Percentiles rank a stretch among this genome's conserved stretches.
These are phyloP conservation scores for Drosophila seguyi DNA, from an alignment of 1,140 invertebrate genomes.

Conservation along the genomic window DNA sequence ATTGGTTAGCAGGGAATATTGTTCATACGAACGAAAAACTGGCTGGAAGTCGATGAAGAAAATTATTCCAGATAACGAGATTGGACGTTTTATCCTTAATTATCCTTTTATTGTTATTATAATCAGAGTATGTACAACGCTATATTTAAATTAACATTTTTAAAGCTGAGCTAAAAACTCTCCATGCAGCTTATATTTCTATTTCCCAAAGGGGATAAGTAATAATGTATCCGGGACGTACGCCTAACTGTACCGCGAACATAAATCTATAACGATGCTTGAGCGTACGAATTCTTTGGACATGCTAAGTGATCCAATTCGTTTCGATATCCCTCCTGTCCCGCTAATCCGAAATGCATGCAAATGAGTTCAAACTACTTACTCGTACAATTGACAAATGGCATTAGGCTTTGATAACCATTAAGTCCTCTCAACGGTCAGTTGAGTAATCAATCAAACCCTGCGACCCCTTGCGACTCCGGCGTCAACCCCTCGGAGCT, in stretches of 20 bases:
- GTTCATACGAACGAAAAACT: too few species aligned
- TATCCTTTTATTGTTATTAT: too few species aligned
- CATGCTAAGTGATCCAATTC: constrained; percentile 3
- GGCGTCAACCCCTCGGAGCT: constrained; percentile 54
- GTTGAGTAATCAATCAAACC: constrained; percentile 78
- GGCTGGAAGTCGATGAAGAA: too few species aligned
- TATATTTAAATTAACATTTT: not conserved
- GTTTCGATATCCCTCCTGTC: constrained; percentile 29
- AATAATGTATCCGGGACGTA: not conserved
- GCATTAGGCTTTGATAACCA: constrained; percentile 67
- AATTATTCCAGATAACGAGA: too few species aligned
- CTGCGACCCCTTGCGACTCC: constrained; percentile 22
- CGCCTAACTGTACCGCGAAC: not conserved
- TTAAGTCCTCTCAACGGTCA: constrained; percentile 78
- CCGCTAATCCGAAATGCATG: constrained; percentile 46
- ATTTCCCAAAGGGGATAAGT: too few species aligned
- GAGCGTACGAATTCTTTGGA: constrained; percentile 1
- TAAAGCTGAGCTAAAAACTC: not conserved
- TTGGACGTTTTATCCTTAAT: too few species aligned
- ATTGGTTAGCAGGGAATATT: not conserved
- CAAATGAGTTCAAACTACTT: constrained; percentile 41
- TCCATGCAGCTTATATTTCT: too few species aligned
- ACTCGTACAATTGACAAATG: constrained; percentile 61
- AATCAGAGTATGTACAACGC: too few species aligned
- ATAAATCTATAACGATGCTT: constrained; percentile 1